These are phyloP conservation scores for Carduelis carduelis DNA, from an alignment of 2,797 vertebrate genomes.

Conservation along the genomic window DNA sequence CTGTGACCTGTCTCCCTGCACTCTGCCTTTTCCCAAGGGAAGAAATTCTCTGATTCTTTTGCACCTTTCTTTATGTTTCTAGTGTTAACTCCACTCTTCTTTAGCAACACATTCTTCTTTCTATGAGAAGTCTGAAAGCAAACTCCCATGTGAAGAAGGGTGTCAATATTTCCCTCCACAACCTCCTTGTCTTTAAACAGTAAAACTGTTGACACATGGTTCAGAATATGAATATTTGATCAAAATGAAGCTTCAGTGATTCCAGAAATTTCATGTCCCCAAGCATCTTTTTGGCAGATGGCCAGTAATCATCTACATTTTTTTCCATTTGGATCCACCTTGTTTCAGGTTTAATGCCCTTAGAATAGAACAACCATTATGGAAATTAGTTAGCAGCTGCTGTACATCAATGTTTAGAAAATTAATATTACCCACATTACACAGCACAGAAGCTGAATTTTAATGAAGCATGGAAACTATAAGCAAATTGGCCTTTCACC, in stretches of 20 bases:
- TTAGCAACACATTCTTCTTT: neutral
- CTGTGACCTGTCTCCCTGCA: neutral
- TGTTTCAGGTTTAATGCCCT: constrained; percentile 74
- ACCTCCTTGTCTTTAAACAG: constrained; percentile 33
- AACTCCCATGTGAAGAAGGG: neutral
- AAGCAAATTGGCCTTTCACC: constrained; percentile 76
- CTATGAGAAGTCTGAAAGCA: constrained; percentile 2
- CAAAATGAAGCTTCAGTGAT: constrained; percentile 61
- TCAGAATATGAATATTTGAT: constrained; percentile 68
- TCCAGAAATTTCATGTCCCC: constrained; percentile 65
- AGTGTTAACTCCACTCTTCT: neutral
- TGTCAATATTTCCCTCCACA: constrained; percentile 29
- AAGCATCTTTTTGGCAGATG: constrained; percentile 66
- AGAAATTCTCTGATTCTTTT: neutral
- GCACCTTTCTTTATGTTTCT: neutral
- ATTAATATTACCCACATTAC: constrained; percentile 79
- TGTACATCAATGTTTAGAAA: constrained; percentile 79
- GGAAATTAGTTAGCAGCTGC: constrained; percentile 79
- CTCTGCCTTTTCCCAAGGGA: neutral
- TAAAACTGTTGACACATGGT: constrained; percentile 43
- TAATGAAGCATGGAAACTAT: constrained; percentile 76
- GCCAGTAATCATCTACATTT: constrained; percentile 69
- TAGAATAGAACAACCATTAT: constrained; percentile 73
- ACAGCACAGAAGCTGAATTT: constrained; percentile 72
- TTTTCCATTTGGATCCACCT: constrained; percentile 66